These are phyloP conservation scores for Epizoanthus scotinus DNA, from an alignment of 92 coral and sea anemone genomes.

Conservation along the genomic window DNA sequence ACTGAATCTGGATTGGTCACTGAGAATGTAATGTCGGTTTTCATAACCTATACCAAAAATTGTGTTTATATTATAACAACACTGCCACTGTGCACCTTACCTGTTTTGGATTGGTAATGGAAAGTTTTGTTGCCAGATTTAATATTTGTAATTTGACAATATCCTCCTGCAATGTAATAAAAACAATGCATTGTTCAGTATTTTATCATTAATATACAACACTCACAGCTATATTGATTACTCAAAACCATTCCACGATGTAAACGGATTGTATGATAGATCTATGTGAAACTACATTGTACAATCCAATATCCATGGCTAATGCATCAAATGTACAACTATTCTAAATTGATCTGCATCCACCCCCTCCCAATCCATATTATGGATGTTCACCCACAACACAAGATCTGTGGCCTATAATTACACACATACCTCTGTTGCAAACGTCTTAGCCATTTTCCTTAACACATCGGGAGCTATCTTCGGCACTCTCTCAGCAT, in stretches of 20 bases:
- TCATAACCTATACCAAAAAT: no score
- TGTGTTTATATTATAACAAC: no score
- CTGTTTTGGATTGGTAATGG: constrained; percentile 92
- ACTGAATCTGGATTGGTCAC: no score
- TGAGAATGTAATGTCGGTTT: background rate
- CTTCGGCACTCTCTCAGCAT: constrained; percentile 94
- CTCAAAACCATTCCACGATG: no score
- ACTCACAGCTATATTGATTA: no score
- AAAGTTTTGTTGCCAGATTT: constrained; percentile 84
- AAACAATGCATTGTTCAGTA: background rate
- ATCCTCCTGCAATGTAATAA: constrained; percentile 71
- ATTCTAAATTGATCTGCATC: no score
- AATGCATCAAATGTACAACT: no score
- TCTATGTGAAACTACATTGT: no score
- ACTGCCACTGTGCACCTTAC: constrained; percentile 40
- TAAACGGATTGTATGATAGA: no score
- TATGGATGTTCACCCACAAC: background rate
- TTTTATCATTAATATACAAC: no score
- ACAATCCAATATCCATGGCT: no score
- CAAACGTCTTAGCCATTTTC: constrained; percentile 87
- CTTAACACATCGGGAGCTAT: constrained; percentile 97
- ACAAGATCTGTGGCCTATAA: background rate
- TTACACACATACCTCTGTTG: constrained; percentile 66
- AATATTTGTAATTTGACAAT: constrained; percentile 95
- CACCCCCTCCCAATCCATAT: no score